These are phyloP conservation scores for Diadumene lineata DNA, from an alignment of 92 coral and sea anemone genomes.

Conservation along the genomic window DNA sequence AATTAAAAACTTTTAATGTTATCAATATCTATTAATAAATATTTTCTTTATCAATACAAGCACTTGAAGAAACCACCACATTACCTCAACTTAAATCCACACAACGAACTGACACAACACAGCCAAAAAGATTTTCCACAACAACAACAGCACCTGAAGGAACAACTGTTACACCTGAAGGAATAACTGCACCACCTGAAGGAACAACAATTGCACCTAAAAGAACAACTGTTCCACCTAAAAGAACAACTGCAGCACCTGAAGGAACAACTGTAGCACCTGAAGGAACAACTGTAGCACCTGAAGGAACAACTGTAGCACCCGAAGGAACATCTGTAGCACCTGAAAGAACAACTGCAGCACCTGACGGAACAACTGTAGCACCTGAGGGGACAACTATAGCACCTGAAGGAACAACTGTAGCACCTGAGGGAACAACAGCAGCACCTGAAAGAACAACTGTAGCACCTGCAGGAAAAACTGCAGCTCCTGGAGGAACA, in stretches of 20 bases:
- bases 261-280: not conserved
- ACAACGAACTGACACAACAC: not conserved
- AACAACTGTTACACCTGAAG: constrained; percentile 2
- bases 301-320: not conserved
- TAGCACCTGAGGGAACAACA: constrained; percentile 1
- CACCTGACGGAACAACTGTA: no score
- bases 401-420: not conserved
- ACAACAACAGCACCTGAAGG: not conserved
- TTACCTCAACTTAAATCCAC: not conserved
- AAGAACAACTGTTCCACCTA: not conserved
- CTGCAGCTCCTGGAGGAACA: constrained; percentile 13
- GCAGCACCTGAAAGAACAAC: constrained; percentile 12
- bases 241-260: not conserved
- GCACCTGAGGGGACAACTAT: constrained; percentile 2
- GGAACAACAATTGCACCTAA: not conserved
- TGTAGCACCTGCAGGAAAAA: not conserved
- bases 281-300: not conserved
- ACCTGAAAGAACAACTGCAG: no score
- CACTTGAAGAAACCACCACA: not conserved
- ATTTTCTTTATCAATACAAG: not conserved
- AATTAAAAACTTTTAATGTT: no score
- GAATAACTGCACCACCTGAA: not conserved
- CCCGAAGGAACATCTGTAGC: not conserved
- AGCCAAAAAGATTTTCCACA: not conserved
- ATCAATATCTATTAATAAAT: no score